phyloP scores from a whole-genome alignment of 2,797 vertebrate genomes.

The Chiroxiphia lanceolata region DNA sequence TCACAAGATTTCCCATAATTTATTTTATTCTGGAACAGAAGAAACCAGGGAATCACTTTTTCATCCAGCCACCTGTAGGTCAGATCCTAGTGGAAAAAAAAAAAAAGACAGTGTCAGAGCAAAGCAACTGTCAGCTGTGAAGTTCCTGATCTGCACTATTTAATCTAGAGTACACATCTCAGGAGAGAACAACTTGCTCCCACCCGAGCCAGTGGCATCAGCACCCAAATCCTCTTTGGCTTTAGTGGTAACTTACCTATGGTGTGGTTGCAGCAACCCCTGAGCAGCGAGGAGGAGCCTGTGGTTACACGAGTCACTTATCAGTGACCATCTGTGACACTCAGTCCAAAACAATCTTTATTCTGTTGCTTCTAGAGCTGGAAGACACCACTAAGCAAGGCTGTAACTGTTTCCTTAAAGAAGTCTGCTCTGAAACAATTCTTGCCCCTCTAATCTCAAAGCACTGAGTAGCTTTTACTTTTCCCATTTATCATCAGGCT shows the following conservation, averaged over 20 bases:
- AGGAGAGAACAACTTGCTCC: background rate
- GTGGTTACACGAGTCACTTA: fast-evolving
- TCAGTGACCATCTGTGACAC: background rate
- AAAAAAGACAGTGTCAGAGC: background rate
- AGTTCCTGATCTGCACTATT: background rate
- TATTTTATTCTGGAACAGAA: conserved; percentile 12
- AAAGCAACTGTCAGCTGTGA: background rate
- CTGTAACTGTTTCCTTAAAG: background rate
- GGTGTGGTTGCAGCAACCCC: background rate
- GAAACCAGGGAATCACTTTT: background rate
- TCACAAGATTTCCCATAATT: background rate
- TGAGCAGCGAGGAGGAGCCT: background rate
- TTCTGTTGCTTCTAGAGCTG: background rate
- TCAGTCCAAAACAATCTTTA: background rate
- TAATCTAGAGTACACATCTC: background rate
- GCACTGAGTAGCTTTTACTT: background rate
- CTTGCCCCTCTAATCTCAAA: background rate
- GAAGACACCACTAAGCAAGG: background rate
- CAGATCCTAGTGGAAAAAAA: background rate
- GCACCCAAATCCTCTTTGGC: background rate
- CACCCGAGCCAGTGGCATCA: fast-evolving
- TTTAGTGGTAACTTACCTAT: background rate
- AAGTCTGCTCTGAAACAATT: background rate
- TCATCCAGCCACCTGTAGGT: background rate
- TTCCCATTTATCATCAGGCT: background rate